A percentile compares a stretch with the other conserved stretches of the same genome.
phyloP scores from a whole-genome alignment of 2,113 vertebrate genomes.

The Micronisus gabar region DNA sequence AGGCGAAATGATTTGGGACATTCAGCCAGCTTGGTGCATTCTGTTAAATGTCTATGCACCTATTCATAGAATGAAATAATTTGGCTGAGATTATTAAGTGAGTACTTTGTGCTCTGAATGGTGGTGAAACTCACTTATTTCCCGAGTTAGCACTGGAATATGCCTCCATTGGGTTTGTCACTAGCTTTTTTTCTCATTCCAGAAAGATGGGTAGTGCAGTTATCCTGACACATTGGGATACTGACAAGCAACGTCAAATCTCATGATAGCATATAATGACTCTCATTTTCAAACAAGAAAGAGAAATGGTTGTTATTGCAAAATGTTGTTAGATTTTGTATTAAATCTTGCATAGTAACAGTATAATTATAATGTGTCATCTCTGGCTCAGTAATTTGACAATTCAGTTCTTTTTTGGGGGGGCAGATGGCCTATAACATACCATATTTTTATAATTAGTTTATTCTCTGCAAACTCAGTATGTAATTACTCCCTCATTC shows the following conservation, averaged over 20 bases:
- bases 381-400: conserved; percentile 51
- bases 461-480: conserved; percentile 53
- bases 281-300: conserved; percentile 51
- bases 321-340: conserved; percentile 51
- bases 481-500: conserved; percentile 57
- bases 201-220: background rate
- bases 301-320: conserved; percentile 37
- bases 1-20: background rate
- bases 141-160: background rate
- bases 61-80: background rate
- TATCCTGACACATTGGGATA: conserved; percentile 6
- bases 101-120: background rate
- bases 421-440: conserved; percentile 54
- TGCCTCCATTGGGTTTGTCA: background rate
- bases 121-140: background rate
- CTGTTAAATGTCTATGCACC: background rate
- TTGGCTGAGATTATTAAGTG: background rate
- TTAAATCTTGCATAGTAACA: conserved; percentile 45
- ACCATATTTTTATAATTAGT: conserved; percentile 61
- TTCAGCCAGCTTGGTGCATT: background rate
- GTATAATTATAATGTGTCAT: conserved; percentile 60
- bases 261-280: conserved; percentile 40
- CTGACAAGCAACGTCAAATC: conserved; percentile 13
- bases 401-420: conserved; percentile 12
- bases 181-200: background rate